phyloP scores from a whole-genome alignment of 2,113 vertebrate genomes.

The Mirounga angustirostris region DNA sequence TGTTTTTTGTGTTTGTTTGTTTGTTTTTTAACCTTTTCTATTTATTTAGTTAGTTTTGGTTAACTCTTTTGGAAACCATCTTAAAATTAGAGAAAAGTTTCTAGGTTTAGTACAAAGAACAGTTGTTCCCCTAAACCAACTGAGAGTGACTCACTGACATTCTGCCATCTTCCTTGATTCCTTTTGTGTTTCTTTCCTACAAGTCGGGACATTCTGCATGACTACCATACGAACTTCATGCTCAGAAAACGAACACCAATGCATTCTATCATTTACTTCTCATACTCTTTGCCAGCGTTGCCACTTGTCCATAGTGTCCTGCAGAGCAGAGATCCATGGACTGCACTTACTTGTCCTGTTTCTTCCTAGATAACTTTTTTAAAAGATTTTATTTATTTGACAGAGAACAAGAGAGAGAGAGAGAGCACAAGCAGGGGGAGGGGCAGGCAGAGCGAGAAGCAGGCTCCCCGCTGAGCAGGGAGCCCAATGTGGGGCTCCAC shows the following conservation, averaged over 20 bases:
- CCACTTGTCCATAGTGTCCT: not conserved
- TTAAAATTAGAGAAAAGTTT: not conserved
- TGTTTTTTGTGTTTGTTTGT: not conserved
- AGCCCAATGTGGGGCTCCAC: too few relatives aligned
- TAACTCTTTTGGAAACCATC: not conserved
- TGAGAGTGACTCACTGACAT: not conserved
- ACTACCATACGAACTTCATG: accelerated
- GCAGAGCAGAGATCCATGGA: accelerated
- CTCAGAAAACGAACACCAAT: accelerated
- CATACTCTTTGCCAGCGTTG: accelerated
- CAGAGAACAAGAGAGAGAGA: too few relatives aligned
- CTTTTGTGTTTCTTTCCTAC: accelerated
- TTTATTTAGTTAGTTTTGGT: not conserved
- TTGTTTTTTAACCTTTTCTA: not conserved
- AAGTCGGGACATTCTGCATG: accelerated
- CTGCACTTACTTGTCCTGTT: too few relatives aligned
- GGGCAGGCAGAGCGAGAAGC: too few relatives aligned
- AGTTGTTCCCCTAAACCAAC: accelerated
- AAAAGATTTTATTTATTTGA: not conserved
- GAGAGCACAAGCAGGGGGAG: too few relatives aligned
- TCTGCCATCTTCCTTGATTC: accelerated
- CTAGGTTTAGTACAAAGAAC: not conserved
- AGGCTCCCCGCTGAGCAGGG: too few relatives aligned
- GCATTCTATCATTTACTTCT: accelerated
- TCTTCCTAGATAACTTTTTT: not conserved